These are phyloP conservation scores for Clamator glandarius DNA, from an alignment of 2,797 vertebrate species.

Conservation along the genomic window DNA sequence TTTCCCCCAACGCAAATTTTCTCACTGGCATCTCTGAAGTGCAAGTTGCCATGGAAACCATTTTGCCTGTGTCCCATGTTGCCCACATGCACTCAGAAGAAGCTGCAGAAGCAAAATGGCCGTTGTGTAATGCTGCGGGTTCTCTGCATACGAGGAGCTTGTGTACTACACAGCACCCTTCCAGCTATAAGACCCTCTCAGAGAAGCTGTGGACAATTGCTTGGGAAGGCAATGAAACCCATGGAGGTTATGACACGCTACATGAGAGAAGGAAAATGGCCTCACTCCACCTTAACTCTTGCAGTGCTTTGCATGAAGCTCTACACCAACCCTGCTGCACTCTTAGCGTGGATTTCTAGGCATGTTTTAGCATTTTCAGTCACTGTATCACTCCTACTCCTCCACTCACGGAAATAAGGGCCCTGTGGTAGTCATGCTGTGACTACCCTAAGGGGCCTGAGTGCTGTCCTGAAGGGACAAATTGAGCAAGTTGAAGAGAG, in stretches of 20 bases:
- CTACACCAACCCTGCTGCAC: background rate
- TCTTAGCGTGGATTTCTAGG: background rate
- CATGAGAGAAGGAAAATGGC: background rate
- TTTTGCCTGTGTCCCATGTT: slow-evolving; percentile 66
- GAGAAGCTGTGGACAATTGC: background rate
- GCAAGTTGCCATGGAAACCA: slow-evolving; percentile 68
- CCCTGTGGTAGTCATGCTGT: fast-evolving
- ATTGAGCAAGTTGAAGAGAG: background rate
- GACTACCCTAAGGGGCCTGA: fast-evolving
- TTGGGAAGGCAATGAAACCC: background rate
- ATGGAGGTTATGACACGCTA: fast-evolving
- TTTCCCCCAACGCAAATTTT: slow-evolving; percentile 37
- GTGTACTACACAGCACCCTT: background rate
- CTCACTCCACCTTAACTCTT: slow-evolving; percentile 11
- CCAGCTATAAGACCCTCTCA: background rate
- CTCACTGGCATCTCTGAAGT: slow-evolving; percentile 64
- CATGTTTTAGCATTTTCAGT: background rate
- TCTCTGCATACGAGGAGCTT: fast-evolving
- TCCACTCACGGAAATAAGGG: fast-evolving
- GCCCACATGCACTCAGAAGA: slow-evolving; percentile 27
- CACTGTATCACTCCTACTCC: background rate
- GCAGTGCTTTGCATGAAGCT: background rate
- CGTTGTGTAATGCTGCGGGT: background rate
- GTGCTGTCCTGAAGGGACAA: background rate
- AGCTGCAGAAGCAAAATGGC: slow-evolving; percentile 62